These are phyloP conservation scores for Sebastes jordani DNA, from an alignment of 2,797 vertebrate species.

Conservation along the genomic window DNA sequence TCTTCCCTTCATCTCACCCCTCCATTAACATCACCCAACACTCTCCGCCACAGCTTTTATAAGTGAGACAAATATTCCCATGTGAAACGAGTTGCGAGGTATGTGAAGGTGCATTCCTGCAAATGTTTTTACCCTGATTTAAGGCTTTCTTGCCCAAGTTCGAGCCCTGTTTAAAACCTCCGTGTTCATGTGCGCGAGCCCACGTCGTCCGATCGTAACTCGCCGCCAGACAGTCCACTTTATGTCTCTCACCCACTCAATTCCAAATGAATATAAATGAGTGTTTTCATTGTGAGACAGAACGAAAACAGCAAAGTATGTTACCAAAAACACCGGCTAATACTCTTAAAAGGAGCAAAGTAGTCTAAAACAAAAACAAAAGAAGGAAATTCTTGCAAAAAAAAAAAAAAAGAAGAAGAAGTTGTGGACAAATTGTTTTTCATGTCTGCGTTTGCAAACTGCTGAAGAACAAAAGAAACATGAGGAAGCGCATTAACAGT, in stretches of 20 bases:
- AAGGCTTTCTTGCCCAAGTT: slow-evolving; percentile 41
- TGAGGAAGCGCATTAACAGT: slow-evolving; percentile 14
- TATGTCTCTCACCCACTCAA: slow-evolving; percentile 69
- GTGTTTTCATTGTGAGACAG: slow-evolving; percentile 82
- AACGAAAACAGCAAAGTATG: slow-evolving; percentile 80
- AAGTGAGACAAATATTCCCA: slow-evolving; percentile 75
- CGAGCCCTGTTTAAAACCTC: slow-evolving; percentile 28
- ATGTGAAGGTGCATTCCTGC: slow-evolving; percentile 68
- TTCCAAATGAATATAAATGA: slow-evolving; percentile 83
- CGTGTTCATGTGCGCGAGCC: slow-evolving; percentile 36
- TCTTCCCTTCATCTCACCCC: slow-evolving; percentile 36
- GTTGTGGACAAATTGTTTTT: slow-evolving; percentile 58
- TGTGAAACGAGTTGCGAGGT: slow-evolving; percentile 63
- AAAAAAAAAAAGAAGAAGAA: slow-evolving; percentile 44
- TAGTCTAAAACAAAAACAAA: slow-evolving; percentile 75
- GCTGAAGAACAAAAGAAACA: slow-evolving; percentile 18
- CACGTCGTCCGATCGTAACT: slow-evolving; percentile 69
- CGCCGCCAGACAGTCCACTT: slow-evolving; percentile 51
- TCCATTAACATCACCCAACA: slow-evolving; percentile 65
- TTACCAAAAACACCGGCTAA: slow-evolving; percentile 76
- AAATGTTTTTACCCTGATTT: slow-evolving; percentile 58
- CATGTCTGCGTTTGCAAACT: slow-evolving; percentile 50
- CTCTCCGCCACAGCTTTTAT: slow-evolving; percentile 46
- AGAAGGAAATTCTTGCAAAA: slow-evolving; percentile 61
- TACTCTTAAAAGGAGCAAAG: slow-evolving; percentile 69